Evolutionary conservation across 2,113 vertebrate genomes (phyloP).

Genomic region (Hyla sarda): DNA sequence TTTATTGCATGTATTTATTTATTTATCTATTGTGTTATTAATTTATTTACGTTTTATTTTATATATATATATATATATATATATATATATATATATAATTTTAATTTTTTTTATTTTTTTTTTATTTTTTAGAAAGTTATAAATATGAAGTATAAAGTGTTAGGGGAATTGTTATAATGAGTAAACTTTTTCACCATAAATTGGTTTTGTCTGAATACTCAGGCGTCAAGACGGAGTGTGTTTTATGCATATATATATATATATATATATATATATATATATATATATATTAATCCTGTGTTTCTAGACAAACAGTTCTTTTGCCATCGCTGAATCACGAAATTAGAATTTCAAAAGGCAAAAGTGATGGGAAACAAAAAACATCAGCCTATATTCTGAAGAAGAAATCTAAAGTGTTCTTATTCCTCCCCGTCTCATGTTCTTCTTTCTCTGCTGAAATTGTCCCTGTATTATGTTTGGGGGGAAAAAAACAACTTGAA

Average conservation of each 20-base stretch:
- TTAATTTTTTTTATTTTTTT: neutral
- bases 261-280: too few relatives aligned
- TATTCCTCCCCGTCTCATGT: neutral
- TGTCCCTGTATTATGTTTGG: neutral
- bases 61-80: too few relatives aligned
- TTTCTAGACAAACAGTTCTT: neutral
- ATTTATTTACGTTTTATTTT: too few relatives aligned
- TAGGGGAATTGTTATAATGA: neutral
- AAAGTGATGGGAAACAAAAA: neutral
- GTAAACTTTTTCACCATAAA: neutral
- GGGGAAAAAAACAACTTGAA: neutral
- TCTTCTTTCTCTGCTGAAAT: neutral
- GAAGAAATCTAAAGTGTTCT: too few relatives aligned
- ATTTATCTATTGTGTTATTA: too few relatives aligned
- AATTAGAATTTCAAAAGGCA: constrained; percentile 6
- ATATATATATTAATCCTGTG: neutral
- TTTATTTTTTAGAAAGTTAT: neutral
- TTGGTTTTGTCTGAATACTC: neutral
- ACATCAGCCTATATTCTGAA: neutral
- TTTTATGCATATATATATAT: too few relatives aligned
- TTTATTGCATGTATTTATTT: too few relatives aligned
- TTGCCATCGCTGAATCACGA: neutral
- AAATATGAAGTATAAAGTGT: neutral
- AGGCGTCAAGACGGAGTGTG: neutral
- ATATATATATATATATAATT: too few relatives aligned